Conservation (phyloP, 1,140 invertebrate species). For the Ladona fulva region DNA sequence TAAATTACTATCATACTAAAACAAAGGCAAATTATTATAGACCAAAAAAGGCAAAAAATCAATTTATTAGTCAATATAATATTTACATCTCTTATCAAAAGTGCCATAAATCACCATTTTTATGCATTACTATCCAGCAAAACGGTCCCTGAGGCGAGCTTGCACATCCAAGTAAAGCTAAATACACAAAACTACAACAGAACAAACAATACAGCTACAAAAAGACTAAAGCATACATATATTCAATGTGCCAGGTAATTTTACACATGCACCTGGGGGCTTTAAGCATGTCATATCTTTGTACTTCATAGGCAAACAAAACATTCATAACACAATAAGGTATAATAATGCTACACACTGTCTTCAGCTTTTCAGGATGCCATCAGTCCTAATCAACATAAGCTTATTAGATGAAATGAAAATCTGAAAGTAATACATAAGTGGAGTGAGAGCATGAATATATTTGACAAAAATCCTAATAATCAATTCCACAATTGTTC, state of each 20-base stretch:
- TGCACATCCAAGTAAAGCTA: not conserved
- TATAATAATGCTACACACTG: not conserved
- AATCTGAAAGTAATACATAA: not conserved
- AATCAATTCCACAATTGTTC: not conserved
- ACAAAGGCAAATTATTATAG: not conserved
- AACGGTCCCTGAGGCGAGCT: not conserved
- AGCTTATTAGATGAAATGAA: not conserved
- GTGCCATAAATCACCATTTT: not conserved
- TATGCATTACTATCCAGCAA: not conserved
- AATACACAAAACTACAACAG: slow-evolving; percentile 6
- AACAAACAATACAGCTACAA: not conserved
- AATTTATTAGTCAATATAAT: not conserved
- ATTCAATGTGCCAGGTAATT: not conserved
- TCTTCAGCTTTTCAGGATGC: not conserved
- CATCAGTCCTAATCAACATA: not conserved
- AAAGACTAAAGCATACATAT: not conserved
- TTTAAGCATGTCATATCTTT: not conserved
- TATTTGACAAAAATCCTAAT: not conserved
- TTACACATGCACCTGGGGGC: not conserved
- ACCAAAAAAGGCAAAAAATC: not conserved
- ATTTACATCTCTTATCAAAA: not conserved
- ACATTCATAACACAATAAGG: not conserved
- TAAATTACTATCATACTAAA: too few species aligned
- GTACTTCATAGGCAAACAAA: slow-evolving; percentile 5
- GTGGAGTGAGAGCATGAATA: not conserved